Percentiles rank a stretch among this genome's conserved stretches.
Evolutionary conservation across 2,888 invertebrate species (phyloP).

Genomic region (Nephrotoma flavescens): DNA sequence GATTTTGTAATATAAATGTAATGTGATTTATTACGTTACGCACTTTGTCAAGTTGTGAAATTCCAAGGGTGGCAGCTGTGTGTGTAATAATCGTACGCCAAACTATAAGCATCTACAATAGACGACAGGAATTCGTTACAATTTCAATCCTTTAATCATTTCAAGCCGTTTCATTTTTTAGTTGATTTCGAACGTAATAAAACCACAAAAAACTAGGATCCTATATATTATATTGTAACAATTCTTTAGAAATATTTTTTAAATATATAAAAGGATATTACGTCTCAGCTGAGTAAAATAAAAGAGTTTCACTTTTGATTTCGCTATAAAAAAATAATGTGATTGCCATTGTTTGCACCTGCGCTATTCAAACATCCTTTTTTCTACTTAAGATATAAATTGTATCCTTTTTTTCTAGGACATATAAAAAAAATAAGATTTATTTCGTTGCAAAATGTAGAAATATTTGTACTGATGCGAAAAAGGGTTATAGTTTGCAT

Average conservation of each 20-base stretch:
- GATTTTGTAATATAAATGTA: not conserved
- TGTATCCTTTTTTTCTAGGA: not conserved
- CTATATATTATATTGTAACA: not conserved
- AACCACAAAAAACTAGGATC: not conserved
- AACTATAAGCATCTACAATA: not conserved
- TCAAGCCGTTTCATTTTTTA: not conserved
- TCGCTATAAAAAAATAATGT: not conserved
- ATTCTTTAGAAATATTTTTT: not conserved
- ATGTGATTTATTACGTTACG: not conserved
- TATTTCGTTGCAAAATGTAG: not conserved
- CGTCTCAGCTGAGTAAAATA: not conserved
- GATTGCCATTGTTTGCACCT: not conserved
- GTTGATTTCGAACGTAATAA: not conserved
- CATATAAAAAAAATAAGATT: not conserved
- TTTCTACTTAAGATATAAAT: not conserved
- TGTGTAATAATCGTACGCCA: not conserved
- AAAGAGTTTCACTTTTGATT: not conserved
- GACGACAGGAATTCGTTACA: not conserved
- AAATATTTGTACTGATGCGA: not conserved
- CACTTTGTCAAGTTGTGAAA: not conserved
- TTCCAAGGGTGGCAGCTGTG: not conserved
- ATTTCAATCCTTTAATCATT: not conserved
- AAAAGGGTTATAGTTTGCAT: not conserved
- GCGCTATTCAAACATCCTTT: not conserved
- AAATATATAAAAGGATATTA: not conserved